A percentile compares a stretch with the other conserved stretches of the same genome.
These are phyloP conservation scores for Stomatorhinus ivindoensis DNA, from an alignment of 2,113 vertebrate species.

Conservation along the genomic window DNA sequence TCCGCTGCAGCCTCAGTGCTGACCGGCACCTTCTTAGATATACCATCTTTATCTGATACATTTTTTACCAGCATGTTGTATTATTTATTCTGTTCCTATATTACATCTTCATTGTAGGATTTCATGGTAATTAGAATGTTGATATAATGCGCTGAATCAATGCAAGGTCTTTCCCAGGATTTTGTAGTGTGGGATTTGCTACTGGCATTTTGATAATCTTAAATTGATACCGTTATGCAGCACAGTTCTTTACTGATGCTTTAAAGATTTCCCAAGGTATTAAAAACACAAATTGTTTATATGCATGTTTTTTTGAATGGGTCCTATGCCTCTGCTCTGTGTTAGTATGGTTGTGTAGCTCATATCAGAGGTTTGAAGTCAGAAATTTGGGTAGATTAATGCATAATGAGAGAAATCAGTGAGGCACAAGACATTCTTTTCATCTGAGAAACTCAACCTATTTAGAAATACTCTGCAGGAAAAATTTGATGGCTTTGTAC, in stretches of 20 bases:
- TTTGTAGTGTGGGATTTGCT: background rate
- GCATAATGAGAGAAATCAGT: background rate
- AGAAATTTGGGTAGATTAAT: background rate
- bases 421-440: conserved; percentile 1
- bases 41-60: background rate
- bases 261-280: background rate
- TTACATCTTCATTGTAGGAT: background rate
- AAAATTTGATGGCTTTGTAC: background rate
- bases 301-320: background rate
- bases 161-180: background rate
- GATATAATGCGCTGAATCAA: background rate
- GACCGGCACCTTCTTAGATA: background rate
- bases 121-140: background rate
- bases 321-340: background rate
- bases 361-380: background rate
- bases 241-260: background rate
- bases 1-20: background rate
- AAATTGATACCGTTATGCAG: background rate
- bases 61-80: background rate
- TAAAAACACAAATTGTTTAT: background rate
- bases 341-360: background rate
- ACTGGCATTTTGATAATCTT: background rate
- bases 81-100: background rate
- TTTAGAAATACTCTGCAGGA: background rate
- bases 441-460: background rate